Evolutionary conservation across 2,888 invertebrate genomes (phyloP), one percentile per base, ranked within the genome.

Genomic region (Lymantria dispar): DNA sequence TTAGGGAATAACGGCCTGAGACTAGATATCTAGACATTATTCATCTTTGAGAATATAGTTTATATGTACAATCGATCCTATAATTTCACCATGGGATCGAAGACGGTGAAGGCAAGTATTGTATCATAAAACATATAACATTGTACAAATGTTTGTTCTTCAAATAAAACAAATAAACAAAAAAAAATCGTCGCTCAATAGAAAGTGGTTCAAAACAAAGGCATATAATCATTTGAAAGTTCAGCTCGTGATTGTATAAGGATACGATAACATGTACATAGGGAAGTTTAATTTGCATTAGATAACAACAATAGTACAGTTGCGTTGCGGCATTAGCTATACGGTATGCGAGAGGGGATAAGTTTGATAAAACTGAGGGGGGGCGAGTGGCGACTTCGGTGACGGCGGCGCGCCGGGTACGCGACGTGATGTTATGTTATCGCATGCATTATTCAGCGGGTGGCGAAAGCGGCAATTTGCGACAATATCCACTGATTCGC

Each of bases 401-500:
- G 64, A 68, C 63, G 70, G 67, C 65, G 52, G 66, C 64, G 70
- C 56, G 65, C 61, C 70, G 74, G 68, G 69, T 70, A 74, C 76
- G 76, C 78, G 78, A 87, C 85, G 89, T 89, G 89, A 87, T 83
- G 86, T 83, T 86, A 89, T 89, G 87, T 83, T 88, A 85, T 86
- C 87, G 80, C 87, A 90, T 90, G 86, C 85, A 90, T 90, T 87
- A 91, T 91, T 89, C 90, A 91, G 79, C 80, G 80, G 80, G 83
- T 80, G 88, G 89, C 87, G 90, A 91, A 90, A 91, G 90, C 90
- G 85, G 87, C 87, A 87, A 89, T 90, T 89, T 90, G 90, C 88
- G 89, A 88, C 90, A 88, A 86, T 90, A 90, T 90, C 87, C 89
- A 87, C 80, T 74, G 87, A 81, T 89, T 90, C 90, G 83, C 80